Evolutionary conservation across 2,113 vertebrate genomes (phyloP), one percentile per base, ranked within the genome.

Genomic region (Aphyosemion australe): DNA sequence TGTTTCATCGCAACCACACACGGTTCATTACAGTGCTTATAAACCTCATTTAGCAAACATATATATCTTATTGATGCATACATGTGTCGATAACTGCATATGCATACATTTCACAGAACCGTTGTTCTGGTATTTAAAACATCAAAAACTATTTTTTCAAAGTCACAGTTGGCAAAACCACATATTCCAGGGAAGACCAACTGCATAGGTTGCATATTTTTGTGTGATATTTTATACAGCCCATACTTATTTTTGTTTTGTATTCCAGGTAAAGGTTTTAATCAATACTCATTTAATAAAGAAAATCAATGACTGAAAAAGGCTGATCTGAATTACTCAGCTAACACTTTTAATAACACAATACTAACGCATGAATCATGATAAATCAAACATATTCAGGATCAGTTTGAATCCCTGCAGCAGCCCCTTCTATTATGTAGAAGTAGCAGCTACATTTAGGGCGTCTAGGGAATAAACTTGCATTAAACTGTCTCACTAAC

Each of bases 281-380:
- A 80, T 82, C 37, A 14, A 69, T 84, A 79, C 78, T 68, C n/a
- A 60, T 26, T 26, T 75, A 90, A 90, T 90, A 89, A 90, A 91
- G 84, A 73, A 78, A 85, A 6, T 74, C 31, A 80, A 75, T 76
- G 13, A 84, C 85, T 68, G 32, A 74, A 88, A 75, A 84, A 85
- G 88, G 59, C 85, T 89, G 84, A 90, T 82, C 70, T 90, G 72
- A 87, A 65, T 91, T 91, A 79, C 85, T 91, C 64, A 86, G 79
- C 84, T 89, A 84, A 86, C 83, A 79, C 21, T 11, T 48, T 11
- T 69, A 69, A 74, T 20, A 10, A 9, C 50, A 54, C 6, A 12
- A 64, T 74, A 90, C 87, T 88, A 90, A 91, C 83, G 21, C 11
- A 46, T 71, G 61, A 78, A 65, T 32, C 18, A 58, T 15, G 51